phyloP scores from a whole-genome alignment of 2,888 invertebrate species.

The Nymphalis c-album region DNA sequence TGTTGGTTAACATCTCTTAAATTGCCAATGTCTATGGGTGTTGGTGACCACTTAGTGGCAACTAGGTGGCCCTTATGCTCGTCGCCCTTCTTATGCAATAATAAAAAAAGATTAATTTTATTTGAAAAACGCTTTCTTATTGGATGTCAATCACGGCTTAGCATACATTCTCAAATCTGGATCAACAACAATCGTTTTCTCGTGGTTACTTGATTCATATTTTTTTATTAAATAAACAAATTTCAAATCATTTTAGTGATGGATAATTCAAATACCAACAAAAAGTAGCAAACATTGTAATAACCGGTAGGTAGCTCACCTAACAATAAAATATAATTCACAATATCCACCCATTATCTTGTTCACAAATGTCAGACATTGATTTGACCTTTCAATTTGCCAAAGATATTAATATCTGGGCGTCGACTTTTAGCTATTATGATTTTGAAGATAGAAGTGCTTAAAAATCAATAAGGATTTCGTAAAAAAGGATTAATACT shows the following conservation, averaged over 20 bases:
- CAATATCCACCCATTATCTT: neutral
- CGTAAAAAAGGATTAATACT: no score
- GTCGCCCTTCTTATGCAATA: no score
- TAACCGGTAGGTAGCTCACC: neutral
- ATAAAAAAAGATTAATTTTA: no score
- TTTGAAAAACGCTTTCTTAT: no score
- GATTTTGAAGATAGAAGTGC: neutral
- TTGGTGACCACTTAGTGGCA: no score
- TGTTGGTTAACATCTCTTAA: no score
- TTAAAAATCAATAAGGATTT: no score
- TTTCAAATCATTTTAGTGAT: neutral
- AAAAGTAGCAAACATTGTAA: neutral
- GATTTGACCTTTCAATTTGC: slow-evolving; percentile 7
- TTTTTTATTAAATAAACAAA: neutral
- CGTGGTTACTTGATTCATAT: neutral
- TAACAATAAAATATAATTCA: neutral
- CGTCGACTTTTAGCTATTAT: neutral
- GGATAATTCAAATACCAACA: neutral
- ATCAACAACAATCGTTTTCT: no score
- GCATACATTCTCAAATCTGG: no score
- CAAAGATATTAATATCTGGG: slow-evolving; percentile 1
- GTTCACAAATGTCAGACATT: neutral
- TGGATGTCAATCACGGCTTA: no score
- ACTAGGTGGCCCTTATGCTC: no score
- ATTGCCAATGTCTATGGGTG: no score